These are phyloP conservation scores for Tamandua tetradactyla DNA, from an alignment of 2,797 vertebrate genomes.

Conservation along the genomic window DNA sequence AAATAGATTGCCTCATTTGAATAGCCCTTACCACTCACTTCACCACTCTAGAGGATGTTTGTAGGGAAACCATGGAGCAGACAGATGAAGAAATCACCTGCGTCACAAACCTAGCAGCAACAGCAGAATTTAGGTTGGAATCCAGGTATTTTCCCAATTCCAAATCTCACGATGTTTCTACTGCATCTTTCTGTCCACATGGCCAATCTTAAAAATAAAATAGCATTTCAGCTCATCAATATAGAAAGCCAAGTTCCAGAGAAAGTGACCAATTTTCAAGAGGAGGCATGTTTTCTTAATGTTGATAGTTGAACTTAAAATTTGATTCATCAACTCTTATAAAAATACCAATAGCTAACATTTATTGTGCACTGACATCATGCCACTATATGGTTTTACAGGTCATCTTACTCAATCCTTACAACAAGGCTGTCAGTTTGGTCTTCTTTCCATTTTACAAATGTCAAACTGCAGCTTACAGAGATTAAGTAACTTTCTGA, in stretches of 20 bases:
- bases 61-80: constrained; percentile 72
- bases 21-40: constrained; percentile 66
- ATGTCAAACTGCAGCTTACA: background rate
- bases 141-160: constrained; percentile 55
- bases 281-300: constrained; percentile 2
- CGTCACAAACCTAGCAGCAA: constrained; percentile 75
- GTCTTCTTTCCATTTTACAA: constrained; percentile 24
- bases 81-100: constrained; percentile 72
- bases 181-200: constrained; percentile 43
- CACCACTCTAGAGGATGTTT: constrained; percentile 71
- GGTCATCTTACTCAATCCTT: background rate
- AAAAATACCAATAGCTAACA: constrained; percentile 30
- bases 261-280: background rate
- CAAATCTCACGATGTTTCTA: constrained; percentile 60
- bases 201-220: background rate
- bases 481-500: background rate
- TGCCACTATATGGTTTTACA: background rate
- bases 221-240: background rate
- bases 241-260: constrained; percentile 47
- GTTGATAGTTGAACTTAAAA: constrained; percentile 35
- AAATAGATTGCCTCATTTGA: constrained; percentile 62
- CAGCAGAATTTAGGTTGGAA: constrained; percentile 66
- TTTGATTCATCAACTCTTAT: constrained; percentile 10
- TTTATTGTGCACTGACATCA: background rate
- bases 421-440: background rate